Conservation (phyloP, 2,113 vertebrate species). For the Sclerurus mexicanus region DNA sequence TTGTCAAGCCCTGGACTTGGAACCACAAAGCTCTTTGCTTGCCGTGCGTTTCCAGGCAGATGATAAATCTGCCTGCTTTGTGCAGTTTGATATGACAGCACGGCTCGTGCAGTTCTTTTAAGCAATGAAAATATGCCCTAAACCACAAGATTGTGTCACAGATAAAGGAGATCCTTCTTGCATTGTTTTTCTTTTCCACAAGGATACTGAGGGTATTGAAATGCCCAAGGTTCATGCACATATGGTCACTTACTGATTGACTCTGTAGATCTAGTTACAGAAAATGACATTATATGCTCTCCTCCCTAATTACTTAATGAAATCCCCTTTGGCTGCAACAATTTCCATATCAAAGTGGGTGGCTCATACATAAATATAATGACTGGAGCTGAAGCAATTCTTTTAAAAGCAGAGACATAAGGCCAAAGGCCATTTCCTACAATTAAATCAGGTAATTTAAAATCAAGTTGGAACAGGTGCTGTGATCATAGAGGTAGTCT, state of each 20-base stretch:
- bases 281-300: conserved; percentile 15
- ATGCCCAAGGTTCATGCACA: background rate
- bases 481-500: background rate
- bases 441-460: conserved; percentile 30
- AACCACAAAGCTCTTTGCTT: background rate
- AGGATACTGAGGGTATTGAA: background rate
- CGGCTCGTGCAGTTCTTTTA: background rate
- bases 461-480: conserved; percentile 18
- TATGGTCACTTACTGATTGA: conserved; percentile 43
- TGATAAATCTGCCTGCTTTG: conserved; percentile 6
- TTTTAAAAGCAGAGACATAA: conserved; percentile 51
- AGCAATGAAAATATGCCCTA: conserved; percentile 3
- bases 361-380: conserved; percentile 17
- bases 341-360: conserved; percentile 51
- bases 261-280: conserved; percentile 36
- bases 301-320: conserved; percentile 67
- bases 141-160: background rate
- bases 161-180: background rate
- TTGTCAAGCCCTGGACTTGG: background rate
- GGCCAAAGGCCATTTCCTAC: conserved; percentile 32
- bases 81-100: background rate
- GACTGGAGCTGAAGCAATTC: conserved; percentile 33
- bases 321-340: conserved; percentile 15
- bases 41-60: conserved; percentile 19
- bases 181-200: background rate